Percentiles rank a stretch among this genome's conserved stretches.
These are phyloP conservation scores for Sericinus montela DNA, from an alignment of 2,888 invertebrate genomes.

Conservation along the genomic window DNA sequence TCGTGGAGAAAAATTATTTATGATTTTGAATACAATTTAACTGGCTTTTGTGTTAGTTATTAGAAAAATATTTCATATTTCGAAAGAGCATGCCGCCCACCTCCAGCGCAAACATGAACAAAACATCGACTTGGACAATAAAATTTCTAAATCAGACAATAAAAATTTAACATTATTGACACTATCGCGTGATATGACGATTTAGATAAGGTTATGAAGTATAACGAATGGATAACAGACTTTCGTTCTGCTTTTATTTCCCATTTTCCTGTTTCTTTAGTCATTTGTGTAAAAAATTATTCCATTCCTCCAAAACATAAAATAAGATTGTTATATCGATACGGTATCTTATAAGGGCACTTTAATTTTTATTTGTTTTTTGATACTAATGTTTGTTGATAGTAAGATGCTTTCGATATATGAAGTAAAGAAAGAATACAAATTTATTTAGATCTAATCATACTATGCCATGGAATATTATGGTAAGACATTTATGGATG, in stretches of 20 bases:
- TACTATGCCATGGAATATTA: no score
- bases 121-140: constrained; percentile 43
- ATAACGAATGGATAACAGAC: constrained; percentile 12
- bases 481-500: no score
- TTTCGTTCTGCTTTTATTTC: background rate
- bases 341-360: constrained; percentile 1
- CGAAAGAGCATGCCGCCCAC: constrained; percentile 44
- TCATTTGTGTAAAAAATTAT: constrained; percentile 13
- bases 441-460: no score
- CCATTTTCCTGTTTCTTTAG: constrained; percentile 1
- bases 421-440: no score
- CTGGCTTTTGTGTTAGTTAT: constrained; percentile 23
- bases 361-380: constrained; percentile 2
- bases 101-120: constrained; percentile 27
- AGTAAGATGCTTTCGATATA: background rate
- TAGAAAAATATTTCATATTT: constrained; percentile 29
- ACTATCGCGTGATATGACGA: constrained; percentile 39
- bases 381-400: constrained; percentile 1
- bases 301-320: background rate
- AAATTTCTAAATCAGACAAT: constrained; percentile 57
- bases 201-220: constrained; percentile 24
- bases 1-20: constrained; percentile 33
- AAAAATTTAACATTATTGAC: constrained; percentile 58
- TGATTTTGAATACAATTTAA: constrained; percentile 30
- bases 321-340: background rate